Conservation (phyloP, 2,888 invertebrate species). For the Hypena proboscidalis region DNA sequence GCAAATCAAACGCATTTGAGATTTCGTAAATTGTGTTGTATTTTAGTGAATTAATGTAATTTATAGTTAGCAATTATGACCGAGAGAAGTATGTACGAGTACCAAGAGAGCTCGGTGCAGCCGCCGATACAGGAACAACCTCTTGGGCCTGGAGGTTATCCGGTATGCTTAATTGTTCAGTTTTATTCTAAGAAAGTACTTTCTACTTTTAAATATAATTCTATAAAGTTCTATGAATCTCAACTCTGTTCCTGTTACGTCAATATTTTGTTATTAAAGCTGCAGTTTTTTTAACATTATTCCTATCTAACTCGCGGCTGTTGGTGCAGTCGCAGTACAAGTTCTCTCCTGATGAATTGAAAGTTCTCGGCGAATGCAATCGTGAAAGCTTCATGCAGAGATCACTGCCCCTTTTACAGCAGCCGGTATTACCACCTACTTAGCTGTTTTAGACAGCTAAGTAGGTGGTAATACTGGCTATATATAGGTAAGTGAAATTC, state of each 20-base stretch:
- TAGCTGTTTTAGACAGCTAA: constrained; percentile 89
- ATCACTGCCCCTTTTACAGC: constrained; percentile 88
- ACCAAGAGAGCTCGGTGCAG: constrained; percentile 35
- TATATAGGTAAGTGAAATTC: constrained; percentile 79
- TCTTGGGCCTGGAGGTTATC: constrained; percentile 26
- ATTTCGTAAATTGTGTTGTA: too few species aligned
- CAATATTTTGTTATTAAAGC: neutral
- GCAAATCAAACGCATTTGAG: too few species aligned
- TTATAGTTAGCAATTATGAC: constrained; percentile 43
- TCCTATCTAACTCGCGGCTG: constrained; percentile 35
- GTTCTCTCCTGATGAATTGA: constrained; percentile 89
- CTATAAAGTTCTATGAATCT: too few species aligned
- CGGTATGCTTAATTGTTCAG: constrained; percentile 59
- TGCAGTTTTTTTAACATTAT: neutral
- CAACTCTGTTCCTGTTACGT: neutral
- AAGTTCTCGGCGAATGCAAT: constrained; percentile 90
- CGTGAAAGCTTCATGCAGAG: constrained; percentile 91
- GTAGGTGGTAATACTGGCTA: too few species aligned
- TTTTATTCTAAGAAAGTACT: too few species aligned
- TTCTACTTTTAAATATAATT: too few species aligned
- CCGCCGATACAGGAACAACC: constrained; percentile 8
- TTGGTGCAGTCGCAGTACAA: constrained; percentile 81
- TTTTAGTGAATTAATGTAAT: too few species aligned
- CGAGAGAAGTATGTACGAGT: constrained; percentile 50
- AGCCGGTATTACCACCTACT: constrained; percentile 86